A percentile compares a stretch with the other conserved stretches of the same genome.
phyloP scores from a whole-genome alignment of 2,113 vertebrate genomes.

The Meleagris gallopavo region DNA sequence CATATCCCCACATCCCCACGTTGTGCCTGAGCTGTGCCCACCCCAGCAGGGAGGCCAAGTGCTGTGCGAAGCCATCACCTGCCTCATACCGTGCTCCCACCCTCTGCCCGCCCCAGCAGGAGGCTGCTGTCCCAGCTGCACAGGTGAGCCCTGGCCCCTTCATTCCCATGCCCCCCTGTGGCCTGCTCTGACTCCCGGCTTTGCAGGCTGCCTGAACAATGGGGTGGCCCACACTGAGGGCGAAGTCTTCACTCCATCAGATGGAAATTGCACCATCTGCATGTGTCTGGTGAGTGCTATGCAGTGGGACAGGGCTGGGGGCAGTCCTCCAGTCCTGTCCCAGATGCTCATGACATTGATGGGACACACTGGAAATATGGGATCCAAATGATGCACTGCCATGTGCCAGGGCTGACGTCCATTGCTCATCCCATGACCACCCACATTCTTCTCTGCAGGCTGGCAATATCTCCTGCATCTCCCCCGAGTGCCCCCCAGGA shows the following conservation, averaged over 20 bases:
- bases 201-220: conserved; percentile 78
- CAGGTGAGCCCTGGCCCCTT: conserved; percentile 38
- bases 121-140: conserved; percentile 76
- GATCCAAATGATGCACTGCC: background rate
- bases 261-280: conserved; percentile 79
- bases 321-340: background rate
- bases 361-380: background rate
- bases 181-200: background rate
- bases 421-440: background rate
- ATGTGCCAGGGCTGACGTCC: too few species aligned
- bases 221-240: conserved; percentile 74
- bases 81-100: conserved; percentile 76
- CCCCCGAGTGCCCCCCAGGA: conserved; percentile 74
- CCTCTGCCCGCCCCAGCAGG: conserved; percentile 52
- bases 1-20: background rate
- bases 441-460: conserved; percentile 9
- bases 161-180: rapidly evolving
- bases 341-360: background rate
- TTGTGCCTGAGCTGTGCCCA: background rate
- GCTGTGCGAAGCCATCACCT: conserved; percentile 65
- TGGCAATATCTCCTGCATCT: conserved; percentile 81
- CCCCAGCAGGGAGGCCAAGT: conserved; percentile 68
- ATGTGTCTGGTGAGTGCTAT: conserved; percentile 79
- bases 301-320: background rate
- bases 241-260: conserved; percentile 75